Conservation (phyloP, 2,113 vertebrate genomes). For the Thamnophis sirtalis region DNA sequence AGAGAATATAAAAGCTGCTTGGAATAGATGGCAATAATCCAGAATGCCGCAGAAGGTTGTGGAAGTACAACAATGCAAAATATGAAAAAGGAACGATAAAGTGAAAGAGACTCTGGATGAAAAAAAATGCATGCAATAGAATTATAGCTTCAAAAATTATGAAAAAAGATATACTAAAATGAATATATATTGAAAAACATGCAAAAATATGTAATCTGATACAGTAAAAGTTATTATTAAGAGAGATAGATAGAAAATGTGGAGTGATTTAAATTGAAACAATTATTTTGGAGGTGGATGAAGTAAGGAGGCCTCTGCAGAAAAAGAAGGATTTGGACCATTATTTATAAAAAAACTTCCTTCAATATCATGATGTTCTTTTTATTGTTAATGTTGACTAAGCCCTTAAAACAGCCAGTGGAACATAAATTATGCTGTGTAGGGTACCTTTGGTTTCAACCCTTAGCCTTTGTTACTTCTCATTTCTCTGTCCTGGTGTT, state of each 20-base stretch:
- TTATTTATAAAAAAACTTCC: not conserved
- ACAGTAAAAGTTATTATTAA: not conserved
- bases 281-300: not conserved
- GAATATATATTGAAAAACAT: not conserved
- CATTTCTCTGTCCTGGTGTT: not conserved
- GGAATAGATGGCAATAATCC: not conserved
- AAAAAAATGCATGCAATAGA: not conserved
- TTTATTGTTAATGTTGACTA: not conserved
- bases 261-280: not conserved
- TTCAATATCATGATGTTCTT: not conserved
- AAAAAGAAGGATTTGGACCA: not conserved
- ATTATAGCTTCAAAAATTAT: not conserved
- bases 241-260: not conserved
- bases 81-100: not conserved
- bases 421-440: not conserved
- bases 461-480: not conserved
- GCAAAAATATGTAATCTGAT: not conserved
- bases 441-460: not conserved
- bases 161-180: not conserved
- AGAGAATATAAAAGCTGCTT: not conserved
- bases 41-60: not conserved
- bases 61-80: not conserved
- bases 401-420: not conserved
- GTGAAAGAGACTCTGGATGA: not conserved
- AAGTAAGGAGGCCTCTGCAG: not conserved